These are phyloP conservation scores for Agrilus cyanescens DNA, from an alignment of 2,888 invertebrate genomes.

Conservation along the genomic window DNA sequence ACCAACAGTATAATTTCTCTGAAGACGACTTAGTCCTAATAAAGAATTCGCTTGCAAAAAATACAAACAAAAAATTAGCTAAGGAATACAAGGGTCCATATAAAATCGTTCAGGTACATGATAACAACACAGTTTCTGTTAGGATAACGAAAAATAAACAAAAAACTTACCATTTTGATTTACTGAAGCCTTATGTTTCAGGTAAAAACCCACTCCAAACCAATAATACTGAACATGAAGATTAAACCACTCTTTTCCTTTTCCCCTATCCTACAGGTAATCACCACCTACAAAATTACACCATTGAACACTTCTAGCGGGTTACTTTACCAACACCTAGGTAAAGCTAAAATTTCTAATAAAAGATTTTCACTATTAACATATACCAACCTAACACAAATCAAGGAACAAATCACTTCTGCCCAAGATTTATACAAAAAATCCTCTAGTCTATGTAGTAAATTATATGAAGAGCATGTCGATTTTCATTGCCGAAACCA, in stretches of 20 bases:
- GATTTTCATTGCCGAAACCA: not conserved
- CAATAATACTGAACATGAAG: no score
- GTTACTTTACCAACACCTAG: not conserved
- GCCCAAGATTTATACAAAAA: not conserved
- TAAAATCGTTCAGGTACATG: slow-evolving; percentile 7
- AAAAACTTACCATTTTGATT: slow-evolving; percentile 1
- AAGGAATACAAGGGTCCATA: slow-evolving; percentile 8
- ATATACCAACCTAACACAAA: not conserved
- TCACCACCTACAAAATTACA: not conserved
- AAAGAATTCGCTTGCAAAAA: slow-evolving; percentile 4
- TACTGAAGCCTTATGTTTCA: no score
- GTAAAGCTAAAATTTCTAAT: not conserved
- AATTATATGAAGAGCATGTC: not conserved
- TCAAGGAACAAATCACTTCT: not conserved
- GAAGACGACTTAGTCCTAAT: slow-evolving; percentile 4
- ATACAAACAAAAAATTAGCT: slow-evolving; percentile 6
- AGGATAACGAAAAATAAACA: no score
- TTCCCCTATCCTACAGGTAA: not conserved
- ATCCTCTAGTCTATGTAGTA: not conserved
- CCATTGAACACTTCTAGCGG: not conserved
- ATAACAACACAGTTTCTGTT: slow-evolving; percentile 5
- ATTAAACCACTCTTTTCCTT: no score
- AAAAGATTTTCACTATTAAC: slow-evolving; percentile 1
- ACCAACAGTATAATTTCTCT: slow-evolving; percentile 2
- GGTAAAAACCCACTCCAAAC: no score